Percentiles rank a stretch among this genome's conserved stretches.
phyloP scores from a whole-genome alignment of 1,140 invertebrate genomes.

The Drosophila ercepeae region DNA sequence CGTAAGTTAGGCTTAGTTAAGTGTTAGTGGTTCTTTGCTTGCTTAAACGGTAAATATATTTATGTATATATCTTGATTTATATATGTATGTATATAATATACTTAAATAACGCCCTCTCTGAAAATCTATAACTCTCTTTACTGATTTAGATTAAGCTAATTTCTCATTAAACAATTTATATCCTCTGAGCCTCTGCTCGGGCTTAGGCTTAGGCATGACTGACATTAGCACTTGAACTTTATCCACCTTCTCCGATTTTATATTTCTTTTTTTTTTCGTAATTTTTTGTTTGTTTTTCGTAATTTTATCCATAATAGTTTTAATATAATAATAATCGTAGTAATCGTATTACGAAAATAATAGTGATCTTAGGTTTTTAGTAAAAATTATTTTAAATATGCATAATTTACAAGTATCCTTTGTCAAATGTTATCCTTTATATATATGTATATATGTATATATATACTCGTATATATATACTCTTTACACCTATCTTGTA shows the following conservation, averaged over 20 bases:
- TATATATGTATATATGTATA: constrained; percentile 27
- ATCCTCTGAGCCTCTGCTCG: constrained; percentile 33
- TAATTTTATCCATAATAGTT: constrained; percentile 57
- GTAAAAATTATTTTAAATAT: constrained; percentile 73
- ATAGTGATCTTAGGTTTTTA: constrained; percentile 67
- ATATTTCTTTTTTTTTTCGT: constrained; percentile 12
- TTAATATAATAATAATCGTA: constrained; percentile 60
- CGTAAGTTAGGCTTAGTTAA: constrained; percentile 78
- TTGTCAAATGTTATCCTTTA: constrained; percentile 63
- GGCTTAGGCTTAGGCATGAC: constrained; percentile 46
- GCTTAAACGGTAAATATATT: constrained; percentile 69
- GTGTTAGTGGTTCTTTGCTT: constrained; percentile 81
- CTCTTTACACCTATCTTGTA: constrained; percentile 17
- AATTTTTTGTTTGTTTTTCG: constrained; percentile 13
- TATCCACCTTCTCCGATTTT: constrained; percentile 24
- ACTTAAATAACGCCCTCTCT: constrained; percentile 62
- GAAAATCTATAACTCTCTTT: constrained; percentile 67
- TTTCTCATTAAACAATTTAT: constrained; percentile 65
- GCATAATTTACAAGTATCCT: constrained; percentile 66
- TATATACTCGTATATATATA: constrained; percentile 33
- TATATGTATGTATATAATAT: constrained; percentile 57
- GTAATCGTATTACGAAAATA: constrained; percentile 78
- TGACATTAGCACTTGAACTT: constrained; percentile 57
- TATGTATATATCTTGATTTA: constrained; percentile 56
- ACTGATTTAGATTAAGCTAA: constrained; percentile 76